Evolutionary conservation across 2,797 vertebrate species (phyloP).

Genomic region (Hylomyscus alleni): DNA sequence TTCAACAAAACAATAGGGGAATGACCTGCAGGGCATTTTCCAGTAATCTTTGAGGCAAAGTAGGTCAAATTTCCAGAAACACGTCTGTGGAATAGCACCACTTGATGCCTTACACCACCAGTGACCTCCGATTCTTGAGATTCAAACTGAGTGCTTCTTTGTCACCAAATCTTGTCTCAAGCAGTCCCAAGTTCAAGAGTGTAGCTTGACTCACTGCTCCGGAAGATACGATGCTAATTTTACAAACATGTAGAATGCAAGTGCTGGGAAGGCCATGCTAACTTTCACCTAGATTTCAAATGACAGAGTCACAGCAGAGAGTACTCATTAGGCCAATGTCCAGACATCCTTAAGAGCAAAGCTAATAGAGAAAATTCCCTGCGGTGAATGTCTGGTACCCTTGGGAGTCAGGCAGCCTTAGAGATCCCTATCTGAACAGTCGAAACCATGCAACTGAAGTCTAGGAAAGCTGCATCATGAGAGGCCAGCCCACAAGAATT

Average conservation of each 20-base stretch:
- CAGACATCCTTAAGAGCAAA: background rate
- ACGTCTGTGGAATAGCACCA: background rate
- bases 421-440: background rate
- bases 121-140: background rate
- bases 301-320: background rate
- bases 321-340: background rate
- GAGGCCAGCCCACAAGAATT: background rate
- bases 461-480: background rate
- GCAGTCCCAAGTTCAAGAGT: background rate
- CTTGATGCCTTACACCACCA: background rate
- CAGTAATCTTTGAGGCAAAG: background rate
- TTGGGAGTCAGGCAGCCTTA: background rate
- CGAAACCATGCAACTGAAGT: background rate
- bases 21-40: background rate
- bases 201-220: background rate
- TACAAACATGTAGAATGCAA: background rate
- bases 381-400: background rate
- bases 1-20: background rate
- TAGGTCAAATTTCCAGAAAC: background rate
- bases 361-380: background rate
- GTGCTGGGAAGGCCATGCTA: too few species aligned
- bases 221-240: background rate
- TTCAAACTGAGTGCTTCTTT: background rate
- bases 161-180: background rate
- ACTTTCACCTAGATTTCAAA: background rate